phyloP scores from a whole-genome alignment of 1,140 invertebrate species.

The Halyomorpha halys region DNA sequence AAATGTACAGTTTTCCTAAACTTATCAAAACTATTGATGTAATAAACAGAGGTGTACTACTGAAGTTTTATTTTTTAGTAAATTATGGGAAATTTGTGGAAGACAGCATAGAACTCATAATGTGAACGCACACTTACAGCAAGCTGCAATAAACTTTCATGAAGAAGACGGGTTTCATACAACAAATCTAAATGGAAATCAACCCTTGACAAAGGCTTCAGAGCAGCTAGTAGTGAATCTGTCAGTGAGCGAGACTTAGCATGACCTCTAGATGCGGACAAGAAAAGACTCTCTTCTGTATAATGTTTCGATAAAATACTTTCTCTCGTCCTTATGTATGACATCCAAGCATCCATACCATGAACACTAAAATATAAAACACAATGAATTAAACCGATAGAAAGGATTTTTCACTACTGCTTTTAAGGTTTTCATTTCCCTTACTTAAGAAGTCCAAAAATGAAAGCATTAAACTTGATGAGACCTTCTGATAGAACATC shows the following conservation, averaged over 20 bases:
- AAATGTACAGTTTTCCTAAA: not conserved
- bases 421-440: conserved; percentile 32
- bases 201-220: conserved; percentile 62
- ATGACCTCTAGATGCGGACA: conserved; percentile 54
- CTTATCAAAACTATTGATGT: too few relatives aligned
- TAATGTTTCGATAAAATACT: conserved; percentile 74
- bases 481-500: conserved; percentile 71
- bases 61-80: not conserved
- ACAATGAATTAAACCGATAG: not conserved
- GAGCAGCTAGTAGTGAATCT: conserved; percentile 57
- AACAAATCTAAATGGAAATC: conserved; percentile 71
- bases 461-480: conserved; percentile 81
- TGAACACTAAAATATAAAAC: conserved; percentile 48
- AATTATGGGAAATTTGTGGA: not conserved
- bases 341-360: conserved; percentile 74
- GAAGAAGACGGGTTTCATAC: conserved; percentile 64
- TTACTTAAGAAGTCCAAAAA: conserved; percentile 81
- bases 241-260: conserved; percentile 50
- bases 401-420: not conserved
- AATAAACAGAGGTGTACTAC: too few relatives aligned
- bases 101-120: too few relatives aligned
- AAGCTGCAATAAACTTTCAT: conserved; percentile 60
- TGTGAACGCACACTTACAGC: conserved; percentile 29
- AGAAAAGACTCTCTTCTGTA: conserved; percentile 54
- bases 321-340: conserved; percentile 69